Percentiles rank a stretch among this genome's conserved stretches.
Evolutionary conservation across 2,888 invertebrate species (phyloP).

Genomic region (Allygus modestus): DNA sequence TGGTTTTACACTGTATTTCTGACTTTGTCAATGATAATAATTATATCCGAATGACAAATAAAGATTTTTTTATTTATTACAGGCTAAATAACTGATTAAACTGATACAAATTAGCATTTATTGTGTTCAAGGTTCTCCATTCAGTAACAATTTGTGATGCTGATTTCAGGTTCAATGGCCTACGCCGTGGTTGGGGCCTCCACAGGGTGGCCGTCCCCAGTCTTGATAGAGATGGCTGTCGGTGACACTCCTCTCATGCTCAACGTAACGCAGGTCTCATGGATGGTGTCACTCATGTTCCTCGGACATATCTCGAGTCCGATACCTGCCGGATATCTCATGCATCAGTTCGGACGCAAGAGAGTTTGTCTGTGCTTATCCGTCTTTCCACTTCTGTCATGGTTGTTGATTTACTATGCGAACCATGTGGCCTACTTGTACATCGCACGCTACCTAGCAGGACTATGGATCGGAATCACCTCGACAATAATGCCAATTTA

Average conservation of each 20-base stretch:
- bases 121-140: too few relatives aligned
- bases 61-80: too few relatives aligned
- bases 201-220: slow-evolving; percentile 68
- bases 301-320: slow-evolving; percentile 69
- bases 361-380: slow-evolving; percentile 66
- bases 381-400: slow-evolving; percentile 67
- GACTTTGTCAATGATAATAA: too few relatives aligned
- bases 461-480: slow-evolving; percentile 69
- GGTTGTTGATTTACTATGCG: slow-evolving; percentile 67
- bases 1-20: too few relatives aligned
- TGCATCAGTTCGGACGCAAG: slow-evolving; percentile 68
- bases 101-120: too few relatives aligned
- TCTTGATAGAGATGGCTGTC: slow-evolving; percentile 63
- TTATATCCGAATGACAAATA: too few relatives aligned
- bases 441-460: slow-evolving; percentile 69
- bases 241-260: slow-evolving; percentile 65
- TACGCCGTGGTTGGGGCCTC: slow-evolving; percentile 62
- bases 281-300: slow-evolving; percentile 70
- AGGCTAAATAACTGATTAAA: too few relatives aligned
- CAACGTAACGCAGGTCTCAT: slow-evolving; percentile 67
- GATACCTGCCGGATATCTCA: slow-evolving; percentile 68
- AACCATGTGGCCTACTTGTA: slow-evolving; percentile 65
- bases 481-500: slow-evolving; percentile 70
- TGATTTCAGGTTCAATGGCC: slow-evolving; percentile 24
- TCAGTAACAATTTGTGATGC: too few relatives aligned